Conservation (phyloP, 2,888 invertebrate genomes). For the Tetramorium bicarinatum region DNA sequence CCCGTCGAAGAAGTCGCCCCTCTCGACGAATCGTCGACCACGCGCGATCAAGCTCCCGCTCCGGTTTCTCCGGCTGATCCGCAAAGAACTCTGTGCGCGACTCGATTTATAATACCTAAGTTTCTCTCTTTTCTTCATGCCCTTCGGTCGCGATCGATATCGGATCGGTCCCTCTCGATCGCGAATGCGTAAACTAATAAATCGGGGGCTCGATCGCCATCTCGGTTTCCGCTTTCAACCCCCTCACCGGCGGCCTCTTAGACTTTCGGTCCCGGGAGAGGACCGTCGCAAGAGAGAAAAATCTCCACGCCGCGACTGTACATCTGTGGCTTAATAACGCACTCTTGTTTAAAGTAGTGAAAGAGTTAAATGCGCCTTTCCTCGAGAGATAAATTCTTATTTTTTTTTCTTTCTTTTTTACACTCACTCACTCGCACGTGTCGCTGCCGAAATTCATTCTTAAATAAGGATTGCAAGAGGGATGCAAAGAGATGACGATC, state of each 20-base stretch:
- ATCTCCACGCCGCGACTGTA: background rate
- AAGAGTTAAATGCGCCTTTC: background rate
- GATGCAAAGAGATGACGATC: background rate
- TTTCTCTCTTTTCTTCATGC: constrained; percentile 40
- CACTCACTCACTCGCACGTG: background rate
- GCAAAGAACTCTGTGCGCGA: constrained; percentile 19
- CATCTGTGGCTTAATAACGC: background rate
- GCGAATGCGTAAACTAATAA: constrained; percentile 31
- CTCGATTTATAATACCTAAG: constrained; percentile 38
- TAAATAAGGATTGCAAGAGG: constrained; percentile 28
- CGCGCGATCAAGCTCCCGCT: constrained; percentile 28
- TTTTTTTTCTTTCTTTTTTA: background rate
- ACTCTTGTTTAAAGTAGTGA: background rate
- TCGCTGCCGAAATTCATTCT: constrained; percentile 16
- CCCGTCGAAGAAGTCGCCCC: background rate
- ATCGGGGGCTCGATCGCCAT: constrained; percentile 27
- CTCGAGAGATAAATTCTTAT: background rate
- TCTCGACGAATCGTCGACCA: constrained; percentile 33
- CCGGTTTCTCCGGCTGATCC: constrained; percentile 8
- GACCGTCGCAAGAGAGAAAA: background rate
- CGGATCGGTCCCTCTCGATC: constrained; percentile 44
- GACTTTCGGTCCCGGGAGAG: background rate
- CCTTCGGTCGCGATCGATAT: constrained; percentile 51
- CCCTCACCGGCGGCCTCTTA: background rate
- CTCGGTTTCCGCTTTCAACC: constrained; percentile 23